Base-by-base conservation (phyloP, 1,140 invertebrate species). In the Temnothorax nylanderi region DNA sequence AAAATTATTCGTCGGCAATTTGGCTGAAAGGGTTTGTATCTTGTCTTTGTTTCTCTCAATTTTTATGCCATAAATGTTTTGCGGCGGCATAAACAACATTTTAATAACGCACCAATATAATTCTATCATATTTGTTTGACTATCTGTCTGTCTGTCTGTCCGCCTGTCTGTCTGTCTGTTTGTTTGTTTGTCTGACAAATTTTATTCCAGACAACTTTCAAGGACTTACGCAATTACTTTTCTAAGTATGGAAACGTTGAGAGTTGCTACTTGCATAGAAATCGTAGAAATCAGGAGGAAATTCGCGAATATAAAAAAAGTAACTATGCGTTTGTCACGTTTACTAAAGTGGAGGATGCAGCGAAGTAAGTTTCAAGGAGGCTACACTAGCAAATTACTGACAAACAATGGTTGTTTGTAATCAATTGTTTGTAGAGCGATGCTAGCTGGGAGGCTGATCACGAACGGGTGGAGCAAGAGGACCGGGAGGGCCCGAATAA, bases 291-390 rank as follows among this genome's bases (percentile, higher is more conserved):
- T 87, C 41, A 72, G 58, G 87, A 90, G 51, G 26, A 26, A 26
- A 1, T 26, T n/a, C n/a, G 26, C 26, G 26, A 26, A 1, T 26
- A 26, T 26, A 26, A 26, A 26, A 94, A 86, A 80, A 94, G 76
- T 76, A 95, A 94, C 86, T 95, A 93, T 88, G 94, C 93, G 6
- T 95, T 95, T 89, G 77, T 95, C n/a, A 95, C 94, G 3, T 95
- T 93, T 84, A 87, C 51, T 6, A 89, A 87, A 86, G 82, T 90
- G 16, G 69, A 87, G 0, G 92, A 91, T 84, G 94, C 92, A 65
- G 26, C 92, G 10, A 93, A 90, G 94, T 95, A 90, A 89, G 90
- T 86, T 74, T 65, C 11, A 78, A 81, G 3, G 37, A 41, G 60
- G 65, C 26, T 26, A 26, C 72, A 87, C 13, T 82, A 49, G 0